Evolutionary conservation across 1,140 invertebrate species (phyloP).

Genomic region (Cyphomyrmex costatus): DNA sequence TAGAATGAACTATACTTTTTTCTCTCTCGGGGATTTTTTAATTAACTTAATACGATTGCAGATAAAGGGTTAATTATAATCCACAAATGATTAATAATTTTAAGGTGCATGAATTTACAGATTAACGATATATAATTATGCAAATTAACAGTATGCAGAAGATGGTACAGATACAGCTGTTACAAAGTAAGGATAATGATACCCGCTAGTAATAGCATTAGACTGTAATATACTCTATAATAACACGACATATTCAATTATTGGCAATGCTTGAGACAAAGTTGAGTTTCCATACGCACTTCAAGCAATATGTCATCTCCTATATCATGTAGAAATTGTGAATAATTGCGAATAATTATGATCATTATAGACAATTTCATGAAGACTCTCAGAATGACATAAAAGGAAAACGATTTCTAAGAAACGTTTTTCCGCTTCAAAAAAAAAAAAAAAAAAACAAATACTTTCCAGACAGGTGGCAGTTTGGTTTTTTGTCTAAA

Average conservation of each 20-base stretch:
- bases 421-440: not conserved
- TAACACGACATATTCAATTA: slow-evolving; percentile 3
- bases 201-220: not conserved
- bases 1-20: too few species aligned
- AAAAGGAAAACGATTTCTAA: not conserved
- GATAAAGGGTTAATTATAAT: too few species aligned
- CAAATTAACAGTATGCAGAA: not conserved
- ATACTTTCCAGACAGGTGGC: too few species aligned
- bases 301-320: not conserved
- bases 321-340: not conserved
- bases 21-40: too few species aligned
- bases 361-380: not conserved
- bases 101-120: too few species aligned
- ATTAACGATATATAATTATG: too few species aligned
- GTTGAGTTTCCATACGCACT: not conserved
- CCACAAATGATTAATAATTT: too few species aligned
- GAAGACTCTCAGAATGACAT: not conserved
- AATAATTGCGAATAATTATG: not conserved
- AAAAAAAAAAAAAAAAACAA: too few species aligned
- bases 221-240: too few species aligned
- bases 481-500: not conserved
- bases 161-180: not conserved
- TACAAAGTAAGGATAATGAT: slow-evolving; percentile 1
- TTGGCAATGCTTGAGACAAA: not conserved
- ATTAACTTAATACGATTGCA: too few species aligned